Conservation (phyloP, 1,140 invertebrate genomes). For the Drosophila bifasciata region DNA sequence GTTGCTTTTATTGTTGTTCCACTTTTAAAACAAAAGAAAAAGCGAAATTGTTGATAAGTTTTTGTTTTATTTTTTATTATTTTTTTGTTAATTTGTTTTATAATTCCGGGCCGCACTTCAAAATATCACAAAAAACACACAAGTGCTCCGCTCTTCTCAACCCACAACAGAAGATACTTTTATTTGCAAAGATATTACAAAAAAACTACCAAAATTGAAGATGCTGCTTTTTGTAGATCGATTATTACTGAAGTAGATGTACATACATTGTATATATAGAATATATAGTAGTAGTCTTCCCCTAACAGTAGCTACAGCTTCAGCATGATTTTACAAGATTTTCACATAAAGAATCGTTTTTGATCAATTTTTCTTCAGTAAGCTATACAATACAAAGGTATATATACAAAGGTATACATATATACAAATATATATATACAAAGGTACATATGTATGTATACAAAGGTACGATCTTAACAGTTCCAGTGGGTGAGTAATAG, state of each 20-base stretch:
- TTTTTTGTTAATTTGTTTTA: slow-evolving; percentile 60
- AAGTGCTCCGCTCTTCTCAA: neutral
- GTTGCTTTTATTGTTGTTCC: slow-evolving; percentile 30
- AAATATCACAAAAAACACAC: slow-evolving; percentile 10
- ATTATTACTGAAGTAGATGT: no score
- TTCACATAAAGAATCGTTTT: neutral
- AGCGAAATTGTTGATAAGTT: slow-evolving; percentile 67
- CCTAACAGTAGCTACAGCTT: neutral
- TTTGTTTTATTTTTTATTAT: slow-evolving; percentile 7
- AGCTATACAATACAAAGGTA: no score
- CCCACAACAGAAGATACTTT: slow-evolving; percentile 34
- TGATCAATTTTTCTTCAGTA: no score
- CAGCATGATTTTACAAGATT: slow-evolving; percentile 15
- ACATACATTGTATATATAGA: no score
- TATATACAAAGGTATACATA: no score
- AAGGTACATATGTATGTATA: no score
- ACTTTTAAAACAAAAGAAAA: slow-evolving; percentile 48
- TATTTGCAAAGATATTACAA: slow-evolving; percentile 16
- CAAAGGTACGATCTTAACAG: no score
- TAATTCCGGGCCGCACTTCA: slow-evolving; percentile 29
- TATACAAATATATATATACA: no score
- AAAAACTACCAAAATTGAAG: neutral
- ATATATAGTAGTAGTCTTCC: no score
- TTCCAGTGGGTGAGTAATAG: no score
- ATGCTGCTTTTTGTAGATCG: no score